Evolutionary conservation across 2,113 vertebrate genomes (phyloP).

Genomic region (Brachypteracias leptosomus): DNA sequence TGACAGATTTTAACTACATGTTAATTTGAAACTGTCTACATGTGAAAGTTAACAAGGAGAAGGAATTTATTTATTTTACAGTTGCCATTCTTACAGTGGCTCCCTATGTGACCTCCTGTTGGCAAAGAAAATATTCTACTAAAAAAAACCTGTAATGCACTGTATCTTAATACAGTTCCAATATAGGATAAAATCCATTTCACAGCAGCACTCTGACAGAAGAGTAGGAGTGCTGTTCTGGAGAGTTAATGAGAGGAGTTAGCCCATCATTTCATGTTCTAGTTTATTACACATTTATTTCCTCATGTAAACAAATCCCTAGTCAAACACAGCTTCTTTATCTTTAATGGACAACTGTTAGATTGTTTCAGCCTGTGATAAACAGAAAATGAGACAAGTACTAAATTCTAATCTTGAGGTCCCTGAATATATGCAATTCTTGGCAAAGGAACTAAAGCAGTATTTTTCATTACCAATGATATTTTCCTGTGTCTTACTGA

Average conservation of each 20-base stretch:
- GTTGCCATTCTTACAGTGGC: background rate
- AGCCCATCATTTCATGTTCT: background rate
- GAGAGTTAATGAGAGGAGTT: background rate
- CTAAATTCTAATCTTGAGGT: background rate
- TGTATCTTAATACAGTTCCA: background rate
- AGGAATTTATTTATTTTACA: background rate
- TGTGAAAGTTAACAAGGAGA: background rate
- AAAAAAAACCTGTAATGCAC: background rate
- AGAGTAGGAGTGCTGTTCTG: background rate
- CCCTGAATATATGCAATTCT: background rate
- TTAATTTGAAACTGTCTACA: background rate
- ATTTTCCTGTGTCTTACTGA: background rate
- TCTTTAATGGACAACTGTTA: background rate
- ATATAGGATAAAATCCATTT: background rate
- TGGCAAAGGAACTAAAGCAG: background rate
- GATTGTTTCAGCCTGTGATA: background rate
- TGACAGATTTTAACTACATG: conserved; percentile 5
- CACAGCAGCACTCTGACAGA: background rate
- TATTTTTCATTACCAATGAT: background rate
- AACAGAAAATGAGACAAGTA: background rate
- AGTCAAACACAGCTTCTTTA: background rate
- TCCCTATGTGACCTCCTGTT: background rate
- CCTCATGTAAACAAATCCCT: background rate
- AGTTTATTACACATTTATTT: background rate
- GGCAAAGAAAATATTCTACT: background rate